Evolutionary conservation across 2,113 vertebrate species (phyloP).

Genomic region (Jaculus jaculus): DNA sequence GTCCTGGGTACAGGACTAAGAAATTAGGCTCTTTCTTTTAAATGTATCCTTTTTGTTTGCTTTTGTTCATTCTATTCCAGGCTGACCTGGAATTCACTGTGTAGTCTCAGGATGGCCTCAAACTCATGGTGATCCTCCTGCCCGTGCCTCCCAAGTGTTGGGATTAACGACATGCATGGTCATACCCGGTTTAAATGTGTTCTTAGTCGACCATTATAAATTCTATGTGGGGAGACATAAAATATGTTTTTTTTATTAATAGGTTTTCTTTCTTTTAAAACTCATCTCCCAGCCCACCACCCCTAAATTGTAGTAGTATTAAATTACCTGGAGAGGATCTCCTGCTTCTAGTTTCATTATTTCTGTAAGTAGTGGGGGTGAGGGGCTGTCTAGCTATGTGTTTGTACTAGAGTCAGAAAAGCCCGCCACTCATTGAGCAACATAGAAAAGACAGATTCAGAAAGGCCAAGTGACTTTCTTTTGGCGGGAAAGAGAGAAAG

Average conservation of each 20-base stretch:
- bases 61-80: too few relatives aligned
- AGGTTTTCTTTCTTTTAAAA: not conserved
- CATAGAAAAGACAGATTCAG: conserved; percentile 40
- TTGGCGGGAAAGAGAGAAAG: too few relatives aligned
- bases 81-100: too few relatives aligned
- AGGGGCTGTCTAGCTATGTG: not conserved
- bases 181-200: conserved; percentile 20
- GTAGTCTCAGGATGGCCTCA: too few relatives aligned
- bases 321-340: conserved; percentile 61
- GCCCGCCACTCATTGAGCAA: not conserved
- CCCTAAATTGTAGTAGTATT: conserved; percentile 36
- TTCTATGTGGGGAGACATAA: conserved; percentile 47
- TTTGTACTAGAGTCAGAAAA: conserved; percentile 55
- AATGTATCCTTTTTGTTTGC: too few relatives aligned
- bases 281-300: conserved; percentile 15
- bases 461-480: not conserved
- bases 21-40: conserved; percentile 46
- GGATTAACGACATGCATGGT: too few relatives aligned
- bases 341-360: conserved; percentile 4
- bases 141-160: too few relatives aligned
- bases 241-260: not conserved
- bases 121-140: too few relatives aligned
- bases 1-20: conserved; percentile 47
- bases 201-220: conserved; percentile 62
- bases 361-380: not conserved